These are phyloP conservation scores for Sipunculus nudus DNA, from an alignment of 2,888 invertebrate genomes.

Conservation along the genomic window DNA sequence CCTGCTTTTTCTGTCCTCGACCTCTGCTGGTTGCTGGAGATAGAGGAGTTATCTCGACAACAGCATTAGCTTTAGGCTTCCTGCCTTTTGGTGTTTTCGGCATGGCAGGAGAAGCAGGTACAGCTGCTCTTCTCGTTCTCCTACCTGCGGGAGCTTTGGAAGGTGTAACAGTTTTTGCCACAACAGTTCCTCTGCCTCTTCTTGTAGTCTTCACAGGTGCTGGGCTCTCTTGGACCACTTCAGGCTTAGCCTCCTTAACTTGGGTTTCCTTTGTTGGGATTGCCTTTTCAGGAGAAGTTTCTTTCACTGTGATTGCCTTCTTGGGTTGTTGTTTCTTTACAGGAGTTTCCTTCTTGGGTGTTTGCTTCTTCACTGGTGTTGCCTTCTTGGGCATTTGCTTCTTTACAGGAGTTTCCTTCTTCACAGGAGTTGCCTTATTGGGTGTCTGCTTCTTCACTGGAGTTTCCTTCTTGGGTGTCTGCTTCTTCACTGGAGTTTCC, in stretches of 20 bases:
- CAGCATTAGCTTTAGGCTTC: too few species aligned
- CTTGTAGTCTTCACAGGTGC: too few species aligned
- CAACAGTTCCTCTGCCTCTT: constrained; percentile 17
- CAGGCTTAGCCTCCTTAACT: not conserved
- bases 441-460: constrained; percentile 14
- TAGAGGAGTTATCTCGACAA: too few species aligned
- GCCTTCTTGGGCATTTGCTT: constrained; percentile 5
- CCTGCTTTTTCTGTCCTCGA: constrained; percentile 1
- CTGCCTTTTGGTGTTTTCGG: not conserved
- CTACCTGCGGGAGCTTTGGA: constrained; percentile 1
- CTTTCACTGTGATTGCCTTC: constrained; percentile 15
- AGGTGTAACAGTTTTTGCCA: constrained; percentile 1
- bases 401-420: constrained; percentile 18
- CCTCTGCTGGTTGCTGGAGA: too few species aligned
- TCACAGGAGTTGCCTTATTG: constrained; percentile 8
- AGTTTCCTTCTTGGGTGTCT: not conserved
- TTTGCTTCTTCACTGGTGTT: constrained; percentile 7
- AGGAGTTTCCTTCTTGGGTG: constrained; percentile 4
- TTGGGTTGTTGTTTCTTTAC: constrained; percentile 15
- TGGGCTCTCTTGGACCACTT: too few species aligned
- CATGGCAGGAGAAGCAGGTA: constrained; percentile 4
- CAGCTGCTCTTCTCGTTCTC: not conserved
- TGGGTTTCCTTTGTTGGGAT: not conserved
- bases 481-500: not conserved
- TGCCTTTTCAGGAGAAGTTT: not conserved